Base-by-base conservation (phyloP, 1,140 invertebrate species). In the Psix sp. region DNA sequence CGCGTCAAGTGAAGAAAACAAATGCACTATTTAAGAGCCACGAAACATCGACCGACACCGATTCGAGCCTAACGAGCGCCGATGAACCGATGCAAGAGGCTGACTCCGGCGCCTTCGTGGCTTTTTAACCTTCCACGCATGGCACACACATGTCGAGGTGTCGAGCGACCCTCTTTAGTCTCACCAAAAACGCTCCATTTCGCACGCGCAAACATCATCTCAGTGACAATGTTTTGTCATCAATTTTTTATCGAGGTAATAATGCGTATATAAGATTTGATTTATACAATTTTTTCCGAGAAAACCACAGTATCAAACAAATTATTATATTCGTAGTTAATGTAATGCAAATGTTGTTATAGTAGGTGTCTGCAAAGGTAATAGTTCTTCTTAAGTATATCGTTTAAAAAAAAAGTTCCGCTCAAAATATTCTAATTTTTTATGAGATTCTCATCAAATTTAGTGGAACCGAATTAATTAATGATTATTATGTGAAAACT, bases 131-230 rank as follows among this genome's bases (percentile, higher is more conserved):
- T 84, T 78, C 76, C 79, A 78, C 84, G 86, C 80, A 85, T 86
- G 85, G 84, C 73, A 73, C 79, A 77, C 85, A 87, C 85, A 83
- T 86, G 84, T 86, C 76, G 80, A 86, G 82, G 82, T 84, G 84
- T 83, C 84, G 72, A 72, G 51, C 60, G 71, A 79, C 74, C 73
- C 77, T 78, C 75, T 70, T 67, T 49, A 49, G 13, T 35, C 26
- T 20, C 5, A 6, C 4, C 40, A 29, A 71, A 51, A 43, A 80
- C 78, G 79, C 75, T 77, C 62, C 74, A 77, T 82, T 84, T 83
- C 78, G 77, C 67, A 48, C 59, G 74, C 68, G 31, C 59, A 71
- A 48, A 70, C 78, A 79, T 82, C 76, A 65, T 76, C 24, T 18
- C 51, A 66, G 74, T 60, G 65, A 83, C 80, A 81, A 83, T 57